Conservation (phyloP, 2,113 vertebrate species). For the Pseudorectes ferrugineus region DNA sequence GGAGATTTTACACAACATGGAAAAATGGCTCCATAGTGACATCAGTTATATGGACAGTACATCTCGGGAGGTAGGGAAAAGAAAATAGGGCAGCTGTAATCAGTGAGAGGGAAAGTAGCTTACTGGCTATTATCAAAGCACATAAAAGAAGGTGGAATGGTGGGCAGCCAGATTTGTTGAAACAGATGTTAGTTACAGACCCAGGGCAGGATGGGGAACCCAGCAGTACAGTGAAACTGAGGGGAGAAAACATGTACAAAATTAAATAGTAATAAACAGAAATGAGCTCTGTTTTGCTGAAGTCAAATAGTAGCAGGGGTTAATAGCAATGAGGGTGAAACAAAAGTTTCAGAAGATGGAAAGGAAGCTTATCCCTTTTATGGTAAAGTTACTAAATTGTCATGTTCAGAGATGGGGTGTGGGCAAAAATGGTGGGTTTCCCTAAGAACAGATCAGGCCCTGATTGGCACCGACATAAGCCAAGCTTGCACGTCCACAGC, state of each 20-base stretch:
- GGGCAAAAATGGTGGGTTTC: not conserved
- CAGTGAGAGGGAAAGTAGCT: not conserved
- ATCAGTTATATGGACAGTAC: not conserved
- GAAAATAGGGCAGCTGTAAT: not conserved
- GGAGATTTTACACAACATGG: not conserved
- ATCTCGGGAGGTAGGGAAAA: not conserved
- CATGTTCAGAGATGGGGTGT: rapidly evolving
- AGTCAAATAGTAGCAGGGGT: not conserved
- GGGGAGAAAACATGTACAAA: not conserved
- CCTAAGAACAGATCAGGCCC: not conserved
- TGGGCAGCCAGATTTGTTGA: not conserved
- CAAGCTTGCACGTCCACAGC: not conserved
- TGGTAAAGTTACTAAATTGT: not conserved
- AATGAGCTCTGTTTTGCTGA: not conserved
- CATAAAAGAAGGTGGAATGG: not conserved
- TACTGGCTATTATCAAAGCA: not conserved
- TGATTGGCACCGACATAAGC: not conserved
- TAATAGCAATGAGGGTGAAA: not conserved
- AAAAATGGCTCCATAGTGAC: not conserved
- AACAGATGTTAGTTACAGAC: not conserved
- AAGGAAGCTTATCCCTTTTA: not conserved
- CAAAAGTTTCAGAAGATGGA: not conserved
- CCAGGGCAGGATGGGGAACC: not conserved
- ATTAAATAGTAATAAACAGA: not conserved
- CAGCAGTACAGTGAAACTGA: not conserved